A percentile compares a stretch with the other conserved stretches of the same genome.
Conservation (phyloP, 2,888 invertebrate species). For the Ochropleura plecta region DNA sequence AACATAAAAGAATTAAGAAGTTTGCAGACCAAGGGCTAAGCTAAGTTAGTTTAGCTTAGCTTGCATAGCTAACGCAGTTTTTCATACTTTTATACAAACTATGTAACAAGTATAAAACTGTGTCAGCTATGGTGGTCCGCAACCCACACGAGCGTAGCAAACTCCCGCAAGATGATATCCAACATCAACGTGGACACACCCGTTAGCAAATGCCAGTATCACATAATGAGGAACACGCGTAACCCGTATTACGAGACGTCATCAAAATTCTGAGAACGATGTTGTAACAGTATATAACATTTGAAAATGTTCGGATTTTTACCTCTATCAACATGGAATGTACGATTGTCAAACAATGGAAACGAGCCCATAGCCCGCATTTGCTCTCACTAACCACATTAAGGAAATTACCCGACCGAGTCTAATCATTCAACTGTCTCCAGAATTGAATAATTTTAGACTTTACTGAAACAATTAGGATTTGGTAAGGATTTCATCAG, state of each 20-base stretch:
- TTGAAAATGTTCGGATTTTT: constrained; percentile 53
- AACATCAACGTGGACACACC: neutral
- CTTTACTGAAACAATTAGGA: constrained; percentile 29
- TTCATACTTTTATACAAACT: no score
- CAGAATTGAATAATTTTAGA: constrained; percentile 30
- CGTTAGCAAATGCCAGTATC: neutral
- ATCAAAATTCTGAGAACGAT: constrained; percentile 26
- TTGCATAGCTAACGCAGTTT: no score
- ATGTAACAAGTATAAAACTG: no score
- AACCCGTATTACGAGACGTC: constrained; percentile 9
- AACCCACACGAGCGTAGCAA: no score
- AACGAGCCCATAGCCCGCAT: constrained; percentile 55
- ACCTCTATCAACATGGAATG: constrained; percentile 58
- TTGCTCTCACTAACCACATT: constrained; percentile 29
- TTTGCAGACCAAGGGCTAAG: no score
- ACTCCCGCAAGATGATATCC: neutral
- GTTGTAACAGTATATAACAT: constrained; percentile 11
- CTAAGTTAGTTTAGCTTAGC: no score
- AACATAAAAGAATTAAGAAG: no score
- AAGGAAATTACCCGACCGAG: constrained; percentile 54
- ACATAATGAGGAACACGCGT: constrained; percentile 8
- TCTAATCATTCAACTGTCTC: constrained; percentile 27
- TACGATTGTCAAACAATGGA: constrained; percentile 56
- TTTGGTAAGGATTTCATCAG: constrained; percentile 6
- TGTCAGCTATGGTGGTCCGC: no score